These are phyloP conservation scores for Alethe castanea DNA, from an alignment of 2,113 vertebrate species.

Conservation along the genomic window DNA sequence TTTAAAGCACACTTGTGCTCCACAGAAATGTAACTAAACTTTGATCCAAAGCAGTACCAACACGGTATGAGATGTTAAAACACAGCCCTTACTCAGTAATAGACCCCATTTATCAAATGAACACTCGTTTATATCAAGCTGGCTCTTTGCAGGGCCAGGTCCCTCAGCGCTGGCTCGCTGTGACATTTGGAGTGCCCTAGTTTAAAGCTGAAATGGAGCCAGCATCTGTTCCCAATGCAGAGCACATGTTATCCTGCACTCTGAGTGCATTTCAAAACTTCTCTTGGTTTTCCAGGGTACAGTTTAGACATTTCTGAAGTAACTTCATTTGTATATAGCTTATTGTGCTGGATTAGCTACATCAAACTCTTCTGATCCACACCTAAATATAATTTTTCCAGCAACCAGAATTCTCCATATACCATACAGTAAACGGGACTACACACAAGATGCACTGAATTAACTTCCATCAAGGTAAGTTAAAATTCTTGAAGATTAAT, in stretches of 20 bases:
- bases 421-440: neutral
- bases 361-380: neutral
- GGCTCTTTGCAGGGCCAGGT: constrained; percentile 21
- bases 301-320: neutral
- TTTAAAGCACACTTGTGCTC: neutral
- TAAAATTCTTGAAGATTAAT: neutral
- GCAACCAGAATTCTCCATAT: neutral
- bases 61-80: neutral
- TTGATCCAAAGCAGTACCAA: neutral
- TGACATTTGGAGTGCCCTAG: constrained; percentile 62
- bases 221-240: constrained; percentile 30
- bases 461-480: neutral
- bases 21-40: neutral
- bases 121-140: constrained; percentile 17
- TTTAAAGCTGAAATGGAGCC: constrained; percentile 59
- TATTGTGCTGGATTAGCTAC: neutral
- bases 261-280: neutral
- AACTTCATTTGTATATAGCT: neutral
- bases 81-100: neutral
- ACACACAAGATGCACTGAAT: neutral
- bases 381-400: neutral
- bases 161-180: constrained; percentile 15
- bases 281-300: neutral
- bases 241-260: constrained; percentile 17
- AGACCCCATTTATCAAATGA: constrained; percentile 35